Base-by-base conservation (phyloP, 2,888 invertebrate species). In the Acrobasis repandana region DNA sequence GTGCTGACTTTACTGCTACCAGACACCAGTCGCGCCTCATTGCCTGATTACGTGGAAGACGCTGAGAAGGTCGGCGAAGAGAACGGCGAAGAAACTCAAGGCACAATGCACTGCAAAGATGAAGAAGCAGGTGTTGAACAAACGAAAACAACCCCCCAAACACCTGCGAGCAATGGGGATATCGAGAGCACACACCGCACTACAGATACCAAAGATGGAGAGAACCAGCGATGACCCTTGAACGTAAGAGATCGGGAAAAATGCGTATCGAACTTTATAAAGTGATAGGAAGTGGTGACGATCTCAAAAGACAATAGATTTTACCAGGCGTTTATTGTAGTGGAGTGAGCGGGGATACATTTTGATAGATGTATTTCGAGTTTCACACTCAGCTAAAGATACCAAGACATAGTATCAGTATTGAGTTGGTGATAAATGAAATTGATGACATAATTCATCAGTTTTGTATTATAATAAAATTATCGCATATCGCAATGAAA, bases 1-100 rank as follows among this genome's bases (percentile, higher is more conserved):
- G 10, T 75, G 34, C 69, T 91, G 58, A 80, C 89, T 0, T 73
- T 89, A 0, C 67, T 87, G 43, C 74, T 92, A 15, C 92, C 91
- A 0, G 92, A 91, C 66, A 86, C 90, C 2, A 88, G 88, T 65
- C 72, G 71, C 6, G 65, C 76, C 0, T 76, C 77, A 0, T 72
- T 91, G 11, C 91, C 91, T 0, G 90, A 88, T 6, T 74, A 82
- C 63, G 66, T 90, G 52, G 61, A 62, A 0, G 86, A 83, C 1
- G 90, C 89, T 0, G 90, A 90, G 67, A 74, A 76, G 20, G 68
- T 89, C 2, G 83, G 60, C 10, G 60, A 60, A 84, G 64, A 64
- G 67, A 4, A 57, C 9, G 58, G 62, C 4, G 63, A 66, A 16
- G 14, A 20, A 15, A 46, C 11, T 51, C 15, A 28, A 11, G 14